Conservation (phyloP, 2,113 vertebrate species). For the Addax nasomaculatus region DNA sequence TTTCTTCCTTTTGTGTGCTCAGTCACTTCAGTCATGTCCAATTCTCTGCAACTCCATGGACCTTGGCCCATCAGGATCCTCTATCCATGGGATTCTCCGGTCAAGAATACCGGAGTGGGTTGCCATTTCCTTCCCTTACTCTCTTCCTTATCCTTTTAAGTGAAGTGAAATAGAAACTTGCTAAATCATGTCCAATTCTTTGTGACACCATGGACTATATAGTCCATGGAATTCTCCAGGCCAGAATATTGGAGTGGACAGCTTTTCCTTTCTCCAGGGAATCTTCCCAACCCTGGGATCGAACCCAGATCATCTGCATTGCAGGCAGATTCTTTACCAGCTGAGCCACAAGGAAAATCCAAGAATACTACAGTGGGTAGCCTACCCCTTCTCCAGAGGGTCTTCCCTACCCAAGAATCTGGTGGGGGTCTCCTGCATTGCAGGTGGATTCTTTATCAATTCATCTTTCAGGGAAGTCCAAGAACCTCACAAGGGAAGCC, state of each 20-base stretch:
- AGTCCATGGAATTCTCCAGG: background rate
- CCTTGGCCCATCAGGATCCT: background rate
- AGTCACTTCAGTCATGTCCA: background rate
- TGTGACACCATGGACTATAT: background rate
- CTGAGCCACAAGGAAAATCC: background rate
- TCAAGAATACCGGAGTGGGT: background rate
- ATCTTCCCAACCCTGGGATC: fast-evolving
- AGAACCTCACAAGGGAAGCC: background rate
- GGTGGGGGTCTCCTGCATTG: background rate
- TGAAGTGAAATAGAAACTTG: background rate
- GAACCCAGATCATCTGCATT: background rate
- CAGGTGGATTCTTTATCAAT: background rate
- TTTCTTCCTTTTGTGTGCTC: background rate
- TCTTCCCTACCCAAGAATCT: background rate
- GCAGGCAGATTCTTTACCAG: background rate
- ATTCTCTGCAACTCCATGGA: background rate
- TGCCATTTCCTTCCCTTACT: background rate
- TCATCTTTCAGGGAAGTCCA: background rate
- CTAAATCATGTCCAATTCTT: background rate
- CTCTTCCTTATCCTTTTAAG: background rate
- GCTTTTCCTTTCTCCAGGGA: background rate
- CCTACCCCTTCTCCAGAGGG: background rate
- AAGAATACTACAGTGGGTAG: background rate
- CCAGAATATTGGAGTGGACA: background rate
- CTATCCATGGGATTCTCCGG: background rate